A percentile compares a stretch with the other conserved stretches of the same genome.
phyloP scores from a whole-genome alignment of 2,888 invertebrate species.

The Linyphia triangularis region DNA sequence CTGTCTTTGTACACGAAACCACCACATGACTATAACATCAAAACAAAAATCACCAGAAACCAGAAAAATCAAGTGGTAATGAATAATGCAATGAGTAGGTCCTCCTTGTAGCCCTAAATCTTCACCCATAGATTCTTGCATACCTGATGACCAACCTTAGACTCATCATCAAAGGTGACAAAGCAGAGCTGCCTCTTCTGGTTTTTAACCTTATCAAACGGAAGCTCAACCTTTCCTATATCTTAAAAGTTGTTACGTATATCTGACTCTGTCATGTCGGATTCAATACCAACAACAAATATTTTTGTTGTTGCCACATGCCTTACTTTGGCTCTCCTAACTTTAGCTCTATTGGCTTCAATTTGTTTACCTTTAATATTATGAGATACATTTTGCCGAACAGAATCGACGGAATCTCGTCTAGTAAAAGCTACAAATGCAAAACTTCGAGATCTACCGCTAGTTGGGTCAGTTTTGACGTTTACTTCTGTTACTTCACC shows the following conservation, averaged over 20 bases:
- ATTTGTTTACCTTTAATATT: too few relatives aligned
- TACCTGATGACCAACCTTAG: constrained; percentile 96
- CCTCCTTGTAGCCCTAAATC: too few relatives aligned
- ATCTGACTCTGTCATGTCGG: too few relatives aligned
- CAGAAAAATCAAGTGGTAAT: too few relatives aligned
- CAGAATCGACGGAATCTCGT: constrained; percentile 94
- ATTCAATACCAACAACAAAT: constrained; percentile 95
- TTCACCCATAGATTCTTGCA: too few relatives aligned
- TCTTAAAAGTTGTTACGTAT: constrained; percentile 94
- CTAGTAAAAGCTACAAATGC: too few relatives aligned
- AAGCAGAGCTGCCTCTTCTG: constrained; percentile 98
- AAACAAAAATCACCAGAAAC: too few relatives aligned
- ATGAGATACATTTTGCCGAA: constrained; percentile 85
- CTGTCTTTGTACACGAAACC: too few relatives aligned
- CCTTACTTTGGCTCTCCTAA: constrained; percentile 96
- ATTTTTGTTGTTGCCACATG: constrained; percentile 91
- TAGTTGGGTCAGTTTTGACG: constrained; percentile 96
- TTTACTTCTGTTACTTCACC: constrained; percentile 97
- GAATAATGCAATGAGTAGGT: too few relatives aligned
- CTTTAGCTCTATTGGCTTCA: too few relatives aligned
- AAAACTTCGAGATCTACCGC: too few relatives aligned
- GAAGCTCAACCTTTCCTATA: constrained; percentile 96
- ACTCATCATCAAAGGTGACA: constrained; percentile 97
- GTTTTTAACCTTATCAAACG: constrained; percentile 97
- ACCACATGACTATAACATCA: too few relatives aligned